Conservation (phyloP, 2,113 vertebrate genomes). For the Aegotheles bennettii region DNA sequence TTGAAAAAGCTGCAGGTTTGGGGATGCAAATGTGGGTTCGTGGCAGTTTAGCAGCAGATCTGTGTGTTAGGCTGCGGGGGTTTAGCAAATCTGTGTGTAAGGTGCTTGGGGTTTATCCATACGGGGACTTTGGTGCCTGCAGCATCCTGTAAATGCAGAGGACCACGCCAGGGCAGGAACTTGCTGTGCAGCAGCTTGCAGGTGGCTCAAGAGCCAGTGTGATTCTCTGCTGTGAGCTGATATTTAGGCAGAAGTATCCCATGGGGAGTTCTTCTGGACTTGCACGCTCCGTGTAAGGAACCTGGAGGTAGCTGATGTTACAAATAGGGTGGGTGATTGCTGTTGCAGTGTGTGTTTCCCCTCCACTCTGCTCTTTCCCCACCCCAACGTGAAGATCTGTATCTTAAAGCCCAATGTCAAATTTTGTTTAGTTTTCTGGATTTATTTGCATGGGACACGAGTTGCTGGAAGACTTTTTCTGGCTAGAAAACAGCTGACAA, state of each 20-base stretch:
- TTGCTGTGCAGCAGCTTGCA: background rate
- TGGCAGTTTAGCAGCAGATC: background rate
- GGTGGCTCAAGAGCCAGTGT: background rate
- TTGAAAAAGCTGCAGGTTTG: background rate
- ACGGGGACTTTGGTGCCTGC: too few relatives aligned
- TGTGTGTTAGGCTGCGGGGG: background rate
- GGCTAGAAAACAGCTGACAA: constrained; percentile 35
- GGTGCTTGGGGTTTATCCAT: background rate
- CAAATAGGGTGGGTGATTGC: background rate
- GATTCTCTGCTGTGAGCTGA: background rate
- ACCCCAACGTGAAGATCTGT: background rate
- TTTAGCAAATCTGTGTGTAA: background rate
- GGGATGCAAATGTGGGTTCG: background rate
- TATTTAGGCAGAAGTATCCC: background rate
- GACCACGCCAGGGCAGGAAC: background rate
- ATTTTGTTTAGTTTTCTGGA: background rate
- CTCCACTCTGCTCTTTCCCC: background rate
- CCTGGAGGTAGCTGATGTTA: background rate
- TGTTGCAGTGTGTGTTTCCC: background rate
- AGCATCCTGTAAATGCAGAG: too few relatives aligned
- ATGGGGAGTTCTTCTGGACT: background rate
- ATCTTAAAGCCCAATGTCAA: background rate
- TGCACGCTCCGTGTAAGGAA: background rate
- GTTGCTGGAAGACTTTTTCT: background rate
- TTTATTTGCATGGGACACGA: background rate